Evolutionary conservation across 2,113 vertebrate species (phyloP), one percentile per base, ranked within the genome.

Genomic region (Thryonomys swinderianus): DNA sequence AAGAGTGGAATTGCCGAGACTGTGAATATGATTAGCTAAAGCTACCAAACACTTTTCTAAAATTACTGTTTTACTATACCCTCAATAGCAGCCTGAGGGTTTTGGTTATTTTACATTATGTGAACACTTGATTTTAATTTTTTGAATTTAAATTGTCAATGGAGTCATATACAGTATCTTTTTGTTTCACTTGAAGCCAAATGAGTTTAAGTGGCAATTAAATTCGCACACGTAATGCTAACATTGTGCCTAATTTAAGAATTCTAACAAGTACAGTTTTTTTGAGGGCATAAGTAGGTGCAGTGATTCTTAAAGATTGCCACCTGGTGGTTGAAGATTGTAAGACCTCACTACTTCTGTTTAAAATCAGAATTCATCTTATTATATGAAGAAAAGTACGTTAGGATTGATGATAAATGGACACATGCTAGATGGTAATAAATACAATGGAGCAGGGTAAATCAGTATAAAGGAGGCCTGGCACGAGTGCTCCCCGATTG

Each of bases 361-460:
- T 71, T 95, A 42, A 95, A 93, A 85, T 78, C 62, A 87, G 80
- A 96, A 66, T 96, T 92, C 85, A 84, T 95, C 62, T 89, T 86
- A 79, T 4, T 55, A 4, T 51, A 25, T n/a, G 57, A 87, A 89
- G 34, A 71, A 76, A 94, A 86, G 27, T 53, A 5, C n/a, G 20
- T 88, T 90, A 90, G 71, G 80, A 57, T 67, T 89, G 20, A 85
- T 93, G 62, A 32, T 48, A 66, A 82, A 30, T 76, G 40, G 67
- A 57, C 51, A 59, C 51, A 59, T 95, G 16, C 78, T 95, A 83
- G 18, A 55, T 85, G 89, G 30, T 40, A 92, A 61, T 89, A 83
- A 79, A 89, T 62, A 86, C 27, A 92, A 48, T 34, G 10, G 17
- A 42, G 42, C 85, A 85, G 90, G 80, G 17, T 90, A 87, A 92